Percentiles rank a stretch among this genome's conserved stretches.
Evolutionary conservation across 2,888 invertebrate species (phyloP).

Genomic region (Caenorhabditis sp.): DNA sequence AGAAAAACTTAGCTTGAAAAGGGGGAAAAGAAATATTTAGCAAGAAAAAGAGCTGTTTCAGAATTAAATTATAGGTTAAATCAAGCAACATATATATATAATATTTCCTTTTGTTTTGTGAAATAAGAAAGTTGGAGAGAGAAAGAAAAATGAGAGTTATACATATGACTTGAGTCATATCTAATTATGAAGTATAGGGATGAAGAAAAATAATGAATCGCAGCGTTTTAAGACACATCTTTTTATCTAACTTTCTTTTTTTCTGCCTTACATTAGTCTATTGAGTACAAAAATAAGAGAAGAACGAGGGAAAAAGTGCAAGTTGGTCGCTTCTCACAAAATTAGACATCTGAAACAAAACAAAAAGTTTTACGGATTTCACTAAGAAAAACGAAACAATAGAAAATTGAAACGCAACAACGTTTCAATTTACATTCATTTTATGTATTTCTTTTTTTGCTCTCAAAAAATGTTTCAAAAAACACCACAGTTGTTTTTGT

Average conservation of each 20-base stretch:
- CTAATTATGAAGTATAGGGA: conserved; percentile 6
- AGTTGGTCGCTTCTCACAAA: neutral
- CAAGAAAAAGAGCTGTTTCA: too few relatives aligned
- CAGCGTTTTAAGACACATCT: conserved; percentile 4
- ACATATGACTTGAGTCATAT: conserved; percentile 7
- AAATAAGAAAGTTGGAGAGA: neutral
- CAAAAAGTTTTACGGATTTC: conserved; percentile 7
- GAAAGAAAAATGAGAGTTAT: neutral
- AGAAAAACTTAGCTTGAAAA: neutral
- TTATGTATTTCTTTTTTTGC: too few relatives aligned
- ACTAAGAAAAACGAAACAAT: conserved; percentile 5
- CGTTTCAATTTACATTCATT: neutral
- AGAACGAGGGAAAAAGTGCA: neutral
- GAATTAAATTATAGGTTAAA: too few relatives aligned
- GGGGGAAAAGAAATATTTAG: too few relatives aligned
- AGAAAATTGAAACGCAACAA: neutral
- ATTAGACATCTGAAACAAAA: conserved; percentile 1
- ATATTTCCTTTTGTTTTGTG: too few relatives aligned
- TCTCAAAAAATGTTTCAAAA: too few relatives aligned
- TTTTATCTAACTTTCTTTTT: conserved; percentile 3
- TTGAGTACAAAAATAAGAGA: neutral
- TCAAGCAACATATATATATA: too few relatives aligned
- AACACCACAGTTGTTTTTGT: too few relatives aligned
- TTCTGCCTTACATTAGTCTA: neutral
- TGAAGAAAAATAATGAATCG: neutral